These are phyloP conservation scores for Pomatostomus ruficeps DNA, from an alignment of 2,113 vertebrate genomes.

Conservation along the genomic window DNA sequence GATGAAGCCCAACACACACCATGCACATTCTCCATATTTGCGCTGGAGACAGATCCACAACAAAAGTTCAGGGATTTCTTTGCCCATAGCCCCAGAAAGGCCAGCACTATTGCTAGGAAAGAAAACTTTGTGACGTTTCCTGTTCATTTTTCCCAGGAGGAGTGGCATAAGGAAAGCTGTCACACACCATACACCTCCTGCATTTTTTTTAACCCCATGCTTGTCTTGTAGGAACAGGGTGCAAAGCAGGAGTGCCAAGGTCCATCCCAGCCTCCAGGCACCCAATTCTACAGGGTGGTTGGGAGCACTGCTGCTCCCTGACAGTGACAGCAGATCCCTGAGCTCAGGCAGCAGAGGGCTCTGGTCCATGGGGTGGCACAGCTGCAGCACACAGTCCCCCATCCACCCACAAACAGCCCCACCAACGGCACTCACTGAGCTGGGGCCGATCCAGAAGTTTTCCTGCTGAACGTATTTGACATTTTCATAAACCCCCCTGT, in stretches of 20 bases:
- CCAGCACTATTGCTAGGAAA: not conserved
- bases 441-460: constrained; percentile 98
- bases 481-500: constrained; percentile 97
- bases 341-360: not conserved
- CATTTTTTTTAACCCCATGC: not conserved
- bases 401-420: not conserved
- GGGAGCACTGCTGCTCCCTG: not conserved
- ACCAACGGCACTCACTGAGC: constrained; percentile 80
- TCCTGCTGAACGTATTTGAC: constrained; percentile 98
- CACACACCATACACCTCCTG: not conserved
- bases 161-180: not conserved
- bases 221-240: not conserved
- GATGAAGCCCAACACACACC: not conserved
- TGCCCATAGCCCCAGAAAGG: not conserved
- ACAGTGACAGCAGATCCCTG: not conserved
- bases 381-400: not conserved
- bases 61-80: not conserved
- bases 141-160: not conserved
- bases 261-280: not conserved
- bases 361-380: not conserved
- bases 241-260: not conserved
- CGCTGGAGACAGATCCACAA: not conserved
- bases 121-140: rapidly evolving
- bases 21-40: not conserved
- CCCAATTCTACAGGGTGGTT: not conserved